A percentile compares a stretch with the other conserved stretches of the same genome.
phyloP scores from a whole-genome alignment of 1,140 invertebrate species.

The Drosophila grimshawi region DNA sequence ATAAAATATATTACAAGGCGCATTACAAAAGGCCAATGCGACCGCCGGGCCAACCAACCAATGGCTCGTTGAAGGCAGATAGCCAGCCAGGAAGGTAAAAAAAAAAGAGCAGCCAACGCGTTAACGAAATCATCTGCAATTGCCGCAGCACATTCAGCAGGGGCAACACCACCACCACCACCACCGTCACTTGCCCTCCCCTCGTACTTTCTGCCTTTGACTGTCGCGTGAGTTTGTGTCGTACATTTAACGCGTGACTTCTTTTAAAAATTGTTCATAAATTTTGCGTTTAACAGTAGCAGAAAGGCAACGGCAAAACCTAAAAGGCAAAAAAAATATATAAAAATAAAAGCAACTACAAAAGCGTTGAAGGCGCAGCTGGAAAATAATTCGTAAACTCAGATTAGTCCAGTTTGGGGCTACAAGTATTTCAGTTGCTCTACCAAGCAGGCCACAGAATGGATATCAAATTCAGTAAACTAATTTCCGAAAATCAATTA shows the following conservation, averaged over 20 bases:
- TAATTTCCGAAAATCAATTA: neutral
- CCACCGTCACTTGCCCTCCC: neutral
- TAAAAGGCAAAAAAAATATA: conserved; percentile 7
- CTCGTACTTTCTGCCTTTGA: conserved; percentile 9
- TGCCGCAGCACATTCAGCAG: conserved; percentile 9
- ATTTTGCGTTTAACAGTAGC: conserved; percentile 81
- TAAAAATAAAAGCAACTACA: conserved; percentile 34
- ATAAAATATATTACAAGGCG: conserved; percentile 81
- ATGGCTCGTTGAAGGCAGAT: conserved; percentile 10
- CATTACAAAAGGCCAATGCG: conserved; percentile 76
- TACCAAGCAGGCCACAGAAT: conserved; percentile 5
- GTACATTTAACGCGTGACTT: conserved; percentile 80
- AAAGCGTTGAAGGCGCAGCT: conserved; percentile 58
- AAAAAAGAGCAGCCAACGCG: conserved; percentile 51
- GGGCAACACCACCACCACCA: neutral
- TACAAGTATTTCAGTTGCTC: conserved; percentile 6
- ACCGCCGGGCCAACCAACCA: conserved; percentile 28
- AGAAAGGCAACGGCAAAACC: conserved; percentile 59
- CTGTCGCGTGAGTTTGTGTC: conserved; percentile 79
- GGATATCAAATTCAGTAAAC: neutral
- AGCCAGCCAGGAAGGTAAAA: conserved; percentile 4
- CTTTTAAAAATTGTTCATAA: conserved; percentile 79
- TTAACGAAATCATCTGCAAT: conserved; percentile 78
- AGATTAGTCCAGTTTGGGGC: conserved; percentile 2
- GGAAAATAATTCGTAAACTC: conserved; percentile 45